These are phyloP conservation scores for Spodoptera frugiperda DNA, from an alignment of 1,140 invertebrate species.

Conservation along the genomic window DNA sequence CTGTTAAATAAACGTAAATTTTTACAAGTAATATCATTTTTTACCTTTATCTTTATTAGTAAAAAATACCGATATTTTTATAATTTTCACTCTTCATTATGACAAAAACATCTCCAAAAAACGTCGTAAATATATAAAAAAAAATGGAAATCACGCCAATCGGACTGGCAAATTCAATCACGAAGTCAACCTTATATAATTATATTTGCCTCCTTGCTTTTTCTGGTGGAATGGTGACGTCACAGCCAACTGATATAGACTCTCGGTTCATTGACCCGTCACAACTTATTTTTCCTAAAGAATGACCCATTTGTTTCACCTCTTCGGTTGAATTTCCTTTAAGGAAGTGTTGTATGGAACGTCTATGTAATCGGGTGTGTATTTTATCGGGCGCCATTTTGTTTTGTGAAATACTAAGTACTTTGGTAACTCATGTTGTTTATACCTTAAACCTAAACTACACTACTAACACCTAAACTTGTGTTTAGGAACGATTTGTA, in stretches of 20 bases:
- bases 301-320: constrained; percentile 50
- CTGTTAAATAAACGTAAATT: too few species aligned
- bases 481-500: too few species aligned
- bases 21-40: too few species aligned
- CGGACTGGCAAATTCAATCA: constrained; percentile 51
- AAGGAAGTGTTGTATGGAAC: constrained; percentile 10
- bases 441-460: too few species aligned
- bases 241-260: constrained; percentile 19
- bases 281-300: constrained; percentile 48
- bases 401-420: neutral
- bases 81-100: neutral
- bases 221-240: constrained; percentile 39
- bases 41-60: too few species aligned
- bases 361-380: constrained; percentile 4
- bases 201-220: constrained; percentile 48
- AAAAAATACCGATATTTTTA: neutral
- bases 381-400: neutral
- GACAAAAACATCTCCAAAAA: neutral
- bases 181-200: constrained; percentile 48
- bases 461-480: too few species aligned
- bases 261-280: constrained; percentile 45
- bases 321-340: constrained; percentile 19
- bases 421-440: too few species aligned
- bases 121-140: constrained; percentile 8
- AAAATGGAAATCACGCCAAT: constrained; percentile 46